Conservation (phyloP, 2,888 invertebrate species). For the Heliconius aoede region DNA sequence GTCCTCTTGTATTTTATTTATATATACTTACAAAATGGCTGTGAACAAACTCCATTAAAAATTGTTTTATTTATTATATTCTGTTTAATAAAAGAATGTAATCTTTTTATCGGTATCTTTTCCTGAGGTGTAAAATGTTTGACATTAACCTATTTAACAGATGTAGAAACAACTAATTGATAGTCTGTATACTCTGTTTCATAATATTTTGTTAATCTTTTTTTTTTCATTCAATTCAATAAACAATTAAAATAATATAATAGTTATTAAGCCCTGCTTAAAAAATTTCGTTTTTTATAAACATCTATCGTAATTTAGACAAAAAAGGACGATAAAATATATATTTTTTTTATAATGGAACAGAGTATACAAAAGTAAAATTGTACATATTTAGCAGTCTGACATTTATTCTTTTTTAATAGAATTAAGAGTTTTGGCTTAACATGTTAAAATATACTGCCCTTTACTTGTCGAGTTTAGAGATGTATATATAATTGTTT, state of each 20-base stretch:
- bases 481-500: background rate
- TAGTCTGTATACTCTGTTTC: conserved; percentile 10
- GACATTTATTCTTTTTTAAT: conserved; percentile 13
- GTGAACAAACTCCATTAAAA: conserved; percentile 20
- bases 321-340: background rate
- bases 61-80: background rate
- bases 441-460: conserved; percentile 29
- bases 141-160: background rate
- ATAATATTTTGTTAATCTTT: background rate
- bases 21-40: conserved; percentile 16
- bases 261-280: background rate
- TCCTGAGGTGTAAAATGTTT: conserved; percentile 13
- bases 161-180: background rate
- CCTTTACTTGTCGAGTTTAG: conserved; percentile 38
- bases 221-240: no score
- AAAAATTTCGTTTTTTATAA: background rate
- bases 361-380: conserved; percentile 11
- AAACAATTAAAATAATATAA: background rate
- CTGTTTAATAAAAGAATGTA: background rate
- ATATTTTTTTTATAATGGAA: background rate
- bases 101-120: background rate
- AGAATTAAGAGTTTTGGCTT: conserved; percentile 21
- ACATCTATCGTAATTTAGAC: background rate
- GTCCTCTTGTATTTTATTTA: background rate
- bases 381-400: conserved; percentile 15